phyloP scores from a whole-genome alignment of 1,140 invertebrate genomes.

The Zaprionus africanus region DNA sequence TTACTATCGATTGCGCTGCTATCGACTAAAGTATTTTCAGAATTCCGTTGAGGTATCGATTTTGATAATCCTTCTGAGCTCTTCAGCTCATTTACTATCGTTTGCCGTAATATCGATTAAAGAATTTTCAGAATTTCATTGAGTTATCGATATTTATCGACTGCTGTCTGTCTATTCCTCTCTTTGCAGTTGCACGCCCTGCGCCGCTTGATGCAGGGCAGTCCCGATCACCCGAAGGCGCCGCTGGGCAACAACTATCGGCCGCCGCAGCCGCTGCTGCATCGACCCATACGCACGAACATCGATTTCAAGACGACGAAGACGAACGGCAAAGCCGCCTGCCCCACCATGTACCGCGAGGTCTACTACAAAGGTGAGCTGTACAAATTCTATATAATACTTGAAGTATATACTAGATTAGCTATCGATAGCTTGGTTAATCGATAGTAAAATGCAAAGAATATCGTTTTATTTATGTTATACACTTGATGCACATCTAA shows the following conservation, averaged over 20 bases:
- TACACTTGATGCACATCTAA: too few relatives aligned
- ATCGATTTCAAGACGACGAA: conserved; percentile 95
- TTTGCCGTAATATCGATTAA: background rate
- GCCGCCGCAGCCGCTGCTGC: conserved; percentile 94
- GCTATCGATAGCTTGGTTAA: background rate
- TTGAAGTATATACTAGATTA: background rate
- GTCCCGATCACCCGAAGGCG: conserved; percentile 92
- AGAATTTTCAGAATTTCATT: too few relatives aligned
- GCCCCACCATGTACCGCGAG: conserved; percentile 94
- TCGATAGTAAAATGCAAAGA: background rate
- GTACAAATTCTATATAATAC: too few relatives aligned
- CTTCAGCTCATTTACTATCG: background rate
- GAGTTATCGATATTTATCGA: too few relatives aligned
- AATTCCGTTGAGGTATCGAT: too few relatives aligned
- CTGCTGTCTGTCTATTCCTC: background rate
- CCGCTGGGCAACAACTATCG: conserved; percentile 97
- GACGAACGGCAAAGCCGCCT: conserved; percentile 90
- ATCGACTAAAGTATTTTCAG: too few relatives aligned
- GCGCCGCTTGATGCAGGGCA: conserved; percentile 94
- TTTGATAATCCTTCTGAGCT: background rate
- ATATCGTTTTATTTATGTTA: too few relatives aligned
- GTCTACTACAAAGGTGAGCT: conserved; percentile 92
- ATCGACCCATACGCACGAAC: conserved; percentile 96
- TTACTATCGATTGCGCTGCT: too few relatives aligned
- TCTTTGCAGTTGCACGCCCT: conserved; percentile 90